These are phyloP conservation scores for Lordiphosa clarofinis DNA, from an alignment of 1,140 invertebrate genomes.

Conservation along the genomic window DNA sequence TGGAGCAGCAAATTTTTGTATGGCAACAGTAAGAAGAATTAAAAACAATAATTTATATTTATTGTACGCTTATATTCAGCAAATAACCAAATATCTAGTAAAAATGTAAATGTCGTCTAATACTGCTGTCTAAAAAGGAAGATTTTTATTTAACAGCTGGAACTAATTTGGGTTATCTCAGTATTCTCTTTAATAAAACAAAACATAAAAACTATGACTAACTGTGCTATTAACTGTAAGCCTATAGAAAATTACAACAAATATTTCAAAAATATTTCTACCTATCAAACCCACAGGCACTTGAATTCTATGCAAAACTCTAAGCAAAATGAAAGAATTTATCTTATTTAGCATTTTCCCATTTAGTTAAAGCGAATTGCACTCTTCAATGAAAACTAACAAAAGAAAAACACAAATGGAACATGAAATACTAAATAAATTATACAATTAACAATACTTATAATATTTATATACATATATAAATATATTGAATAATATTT, in stretches of 20 bases:
- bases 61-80: neutral
- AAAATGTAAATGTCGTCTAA: conserved; percentile 42
- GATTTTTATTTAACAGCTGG: conserved; percentile 7
- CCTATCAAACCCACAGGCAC: neutral
- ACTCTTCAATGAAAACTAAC: conserved; percentile 3
- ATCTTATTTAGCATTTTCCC: conserved; percentile 11
- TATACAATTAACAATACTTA: conserved; percentile 23
- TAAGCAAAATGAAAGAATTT: conserved; percentile 6
- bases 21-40: neutral
- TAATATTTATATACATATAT: conserved; percentile 33
- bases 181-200: conserved; percentile 22
- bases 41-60: conserved; percentile 7
- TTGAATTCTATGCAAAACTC: conserved; percentile 1
- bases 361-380: conserved; percentile 26
- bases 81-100: too few relatives aligned
- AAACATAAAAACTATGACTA: conserved; percentile 55
- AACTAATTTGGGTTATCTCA: conserved; percentile 22
- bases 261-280: conserved; percentile 24
- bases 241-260: conserved; percentile 30
- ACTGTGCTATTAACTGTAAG: conserved; percentile 78
- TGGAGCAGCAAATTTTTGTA: conserved; percentile 1
- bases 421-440: conserved; percentile 17
- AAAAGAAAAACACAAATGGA: conserved; percentile 5
- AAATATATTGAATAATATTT: conserved; percentile 35
- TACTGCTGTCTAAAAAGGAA: conserved; percentile 11